phyloP scores from a whole-genome alignment of 2,113 vertebrate genomes.

The Fregetta grallaria region DNA sequence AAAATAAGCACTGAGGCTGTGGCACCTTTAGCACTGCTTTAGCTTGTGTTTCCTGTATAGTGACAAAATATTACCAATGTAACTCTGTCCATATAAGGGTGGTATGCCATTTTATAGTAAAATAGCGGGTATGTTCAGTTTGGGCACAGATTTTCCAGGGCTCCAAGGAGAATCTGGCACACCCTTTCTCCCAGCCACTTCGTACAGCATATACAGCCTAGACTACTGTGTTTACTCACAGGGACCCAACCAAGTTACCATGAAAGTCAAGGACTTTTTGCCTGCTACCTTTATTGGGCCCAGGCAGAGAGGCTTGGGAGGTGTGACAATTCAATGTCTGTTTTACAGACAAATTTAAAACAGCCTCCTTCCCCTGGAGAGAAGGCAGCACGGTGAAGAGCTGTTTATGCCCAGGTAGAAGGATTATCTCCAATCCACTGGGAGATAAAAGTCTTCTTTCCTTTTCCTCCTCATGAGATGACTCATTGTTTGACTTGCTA shows the following conservation, averaged over 20 bases:
- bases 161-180: background rate
- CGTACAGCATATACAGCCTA: background rate
- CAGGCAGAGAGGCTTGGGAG: background rate
- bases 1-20: background rate
- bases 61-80: background rate
- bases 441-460: constrained; percentile 43
- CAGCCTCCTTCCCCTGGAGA: background rate
- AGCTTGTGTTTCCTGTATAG: background rate
- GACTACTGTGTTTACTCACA: background rate
- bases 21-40: background rate
- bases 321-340: background rate
- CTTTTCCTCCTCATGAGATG: constrained; percentile 6
- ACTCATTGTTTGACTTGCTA: constrained; percentile 65
- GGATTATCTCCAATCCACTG: constrained; percentile 51
- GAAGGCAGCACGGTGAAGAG: background rate
- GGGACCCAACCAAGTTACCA: background rate
- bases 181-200: background rate
- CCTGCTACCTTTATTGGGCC: background rate
- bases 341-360: constrained; percentile 16
- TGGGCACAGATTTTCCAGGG: background rate
- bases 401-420: constrained; percentile 30
- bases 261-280: background rate
- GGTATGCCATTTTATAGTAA: background rate
- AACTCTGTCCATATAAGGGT: background rate
- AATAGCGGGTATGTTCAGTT: background rate